These are phyloP conservation scores for Bellardia pandia DNA, from an alignment of 2,888 invertebrate genomes.

Conservation along the genomic window DNA sequence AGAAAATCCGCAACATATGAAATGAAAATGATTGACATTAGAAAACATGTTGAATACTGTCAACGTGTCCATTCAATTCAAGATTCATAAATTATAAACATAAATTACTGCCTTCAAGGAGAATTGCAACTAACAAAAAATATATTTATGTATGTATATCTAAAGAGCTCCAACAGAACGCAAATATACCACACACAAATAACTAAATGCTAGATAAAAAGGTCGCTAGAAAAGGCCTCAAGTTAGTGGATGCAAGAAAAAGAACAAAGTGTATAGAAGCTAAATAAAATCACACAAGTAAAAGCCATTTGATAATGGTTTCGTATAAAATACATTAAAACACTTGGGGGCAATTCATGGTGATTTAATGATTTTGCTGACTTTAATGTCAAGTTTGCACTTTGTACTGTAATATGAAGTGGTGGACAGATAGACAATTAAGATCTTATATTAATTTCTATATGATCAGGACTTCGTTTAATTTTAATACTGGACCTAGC, in stretches of 20 bases:
- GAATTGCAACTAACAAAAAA: constrained; percentile 13
- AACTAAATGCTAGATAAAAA: constrained; percentile 43
- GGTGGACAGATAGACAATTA: too few species aligned
- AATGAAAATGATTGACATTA: constrained; percentile 62
- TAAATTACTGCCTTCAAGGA: constrained; percentile 66
- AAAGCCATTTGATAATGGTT: constrained; percentile 26
- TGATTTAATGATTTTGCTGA: not conserved
- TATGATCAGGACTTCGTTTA: too few species aligned
- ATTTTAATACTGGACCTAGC: too few species aligned
- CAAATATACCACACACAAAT: constrained; percentile 54
- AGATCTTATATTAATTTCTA: too few species aligned
- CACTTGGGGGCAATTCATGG: constrained; percentile 1
- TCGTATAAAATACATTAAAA: not conserved
- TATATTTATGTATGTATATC: constrained; percentile 10
- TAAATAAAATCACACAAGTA: not conserved
- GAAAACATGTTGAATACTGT: constrained; percentile 67
- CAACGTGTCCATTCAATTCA: constrained; percentile 69
- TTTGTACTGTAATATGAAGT: too few species aligned
- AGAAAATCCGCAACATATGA: not conserved
- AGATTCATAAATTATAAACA: constrained; percentile 70
- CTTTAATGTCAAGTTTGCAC: too few species aligned
- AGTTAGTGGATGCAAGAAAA: not conserved
- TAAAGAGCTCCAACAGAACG: not conserved
- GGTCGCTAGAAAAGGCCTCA: constrained; percentile 46
- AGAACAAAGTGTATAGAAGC: not conserved